Base-by-base conservation (phyloP, 2,797 vertebrate species). In the Micropoecilia bifurca region DNA sequence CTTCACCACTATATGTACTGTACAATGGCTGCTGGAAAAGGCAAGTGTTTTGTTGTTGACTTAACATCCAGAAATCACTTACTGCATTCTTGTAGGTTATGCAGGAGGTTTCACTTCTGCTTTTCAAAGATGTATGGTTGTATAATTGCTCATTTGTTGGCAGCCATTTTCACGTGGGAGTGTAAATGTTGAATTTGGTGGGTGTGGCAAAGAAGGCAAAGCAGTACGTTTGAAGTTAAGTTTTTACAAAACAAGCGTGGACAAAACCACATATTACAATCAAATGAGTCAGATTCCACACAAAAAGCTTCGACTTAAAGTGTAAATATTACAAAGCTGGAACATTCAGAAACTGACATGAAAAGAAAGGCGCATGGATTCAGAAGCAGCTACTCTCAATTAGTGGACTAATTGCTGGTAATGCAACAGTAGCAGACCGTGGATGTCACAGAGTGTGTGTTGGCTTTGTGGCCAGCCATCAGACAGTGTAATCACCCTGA, bases 401-500 rank as follows among this genome's bases (percentile, higher is more conserved):
- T 78, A 72, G 55, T 74, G 66, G 74, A 78, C 85, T 89, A 85
- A 90, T 85, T 90, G 79, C 82, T 73, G 74, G 80, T 41, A 82
- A 87, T 4, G 81, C 69, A 82, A 47, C 81, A 85, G 83, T 79
- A 73, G 83, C 76, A 83, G 80, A 57, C 36, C 41, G 72, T 77
- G 85, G 80, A 81, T 69, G 78, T 85, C 73, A 87, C 85, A 91
- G 72, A 77, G 76, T 83, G 72, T 86, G 87, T 78, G 87, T 82
- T 89, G 84, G 89, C 86, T 91, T 91, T 95, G 92, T 92, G 87
- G 86, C 87, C 75, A 85, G 81, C 90, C 90, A 93, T 85, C 90
- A 93, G 92, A 94, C 90, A 85, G 91, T 93, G 91, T 90, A 92
- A 94, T 94, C 89, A 88, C 83, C 77, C 76, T 80, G 43, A 80